Evolutionary conservation across 2,888 invertebrate genomes (phyloP).

Genomic region (Diaphora mendica): DNA sequence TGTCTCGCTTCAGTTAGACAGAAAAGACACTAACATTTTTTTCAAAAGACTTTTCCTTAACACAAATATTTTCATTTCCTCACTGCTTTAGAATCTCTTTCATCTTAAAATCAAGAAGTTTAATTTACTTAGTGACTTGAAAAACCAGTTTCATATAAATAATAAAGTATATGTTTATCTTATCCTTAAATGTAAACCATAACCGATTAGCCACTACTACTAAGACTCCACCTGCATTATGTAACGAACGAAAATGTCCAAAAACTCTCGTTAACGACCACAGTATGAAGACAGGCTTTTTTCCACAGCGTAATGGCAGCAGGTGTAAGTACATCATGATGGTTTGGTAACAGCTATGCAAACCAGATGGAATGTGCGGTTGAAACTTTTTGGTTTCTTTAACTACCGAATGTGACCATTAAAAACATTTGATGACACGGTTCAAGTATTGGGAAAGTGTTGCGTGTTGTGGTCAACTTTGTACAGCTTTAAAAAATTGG

Average conservation of each 20-base stretch:
- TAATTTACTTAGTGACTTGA: not conserved
- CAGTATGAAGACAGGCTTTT: constrained; percentile 18
- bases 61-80: not conserved
- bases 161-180: not conserved
- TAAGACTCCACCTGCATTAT: constrained; percentile 6
- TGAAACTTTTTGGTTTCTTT: constrained; percentile 9
- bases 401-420: constrained; percentile 4
- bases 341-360: constrained; percentile 48
- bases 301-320: constrained; percentile 48
- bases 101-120: not conserved
- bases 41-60: too few relatives aligned
- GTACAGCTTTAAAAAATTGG: constrained; percentile 7
- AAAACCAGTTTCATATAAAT: not conserved
- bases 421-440: constrained; percentile 13
- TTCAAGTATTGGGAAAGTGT: constrained; percentile 12
- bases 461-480: constrained; percentile 17
- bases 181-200: not conserved
- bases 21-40: not conserved
- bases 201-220: not conserved
- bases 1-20: not conserved
- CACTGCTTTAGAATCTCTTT: not conserved
- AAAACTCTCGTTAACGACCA: constrained; percentile 12
- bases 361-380: constrained; percentile 48
- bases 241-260: not conserved
- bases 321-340: constrained; percentile 40